Conservation (phyloP, 2,797 vertebrate species). For the Malurus leucopterus region DNA sequence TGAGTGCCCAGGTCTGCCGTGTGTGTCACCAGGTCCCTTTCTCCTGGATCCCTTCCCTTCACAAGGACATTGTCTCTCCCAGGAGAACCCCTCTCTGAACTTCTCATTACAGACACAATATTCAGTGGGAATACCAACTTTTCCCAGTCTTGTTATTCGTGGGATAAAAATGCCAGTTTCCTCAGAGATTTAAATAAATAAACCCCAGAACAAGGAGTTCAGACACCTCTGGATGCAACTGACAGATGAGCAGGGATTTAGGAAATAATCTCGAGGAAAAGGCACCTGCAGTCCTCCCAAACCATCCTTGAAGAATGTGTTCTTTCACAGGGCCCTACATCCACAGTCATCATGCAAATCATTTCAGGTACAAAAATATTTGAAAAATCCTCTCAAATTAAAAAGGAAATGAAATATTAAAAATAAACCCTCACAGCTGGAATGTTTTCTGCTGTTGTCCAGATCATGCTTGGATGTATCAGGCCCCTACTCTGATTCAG, state of each 20-base stretch:
- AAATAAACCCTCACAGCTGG: too few relatives aligned
- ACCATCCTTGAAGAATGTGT: background rate
- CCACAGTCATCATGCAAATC: background rate
- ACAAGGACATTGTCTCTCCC: background rate
- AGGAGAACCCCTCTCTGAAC: fast-evolving
- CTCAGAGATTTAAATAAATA: background rate
- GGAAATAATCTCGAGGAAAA: fast-evolving
- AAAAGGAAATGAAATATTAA: too few relatives aligned
- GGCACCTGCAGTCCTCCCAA: background rate
- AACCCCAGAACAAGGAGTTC: background rate
- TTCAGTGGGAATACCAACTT: background rate
- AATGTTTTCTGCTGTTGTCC: background rate
- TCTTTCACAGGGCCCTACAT: background rate
- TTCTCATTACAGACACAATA: background rate
- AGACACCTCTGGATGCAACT: background rate
- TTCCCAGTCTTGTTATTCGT: background rate
- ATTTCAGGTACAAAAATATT: background rate
- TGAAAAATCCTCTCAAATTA: too few relatives aligned
- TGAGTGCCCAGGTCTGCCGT: background rate
- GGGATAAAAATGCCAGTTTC: background rate
- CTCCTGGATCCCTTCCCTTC: background rate
- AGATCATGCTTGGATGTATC: background rate
- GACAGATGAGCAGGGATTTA: background rate
- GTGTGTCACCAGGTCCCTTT: background rate
- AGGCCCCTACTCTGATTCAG: background rate